Base-by-base conservation (phyloP, 2,888 invertebrate genomes). In the Trichogramma dendrolimi region DNA sequence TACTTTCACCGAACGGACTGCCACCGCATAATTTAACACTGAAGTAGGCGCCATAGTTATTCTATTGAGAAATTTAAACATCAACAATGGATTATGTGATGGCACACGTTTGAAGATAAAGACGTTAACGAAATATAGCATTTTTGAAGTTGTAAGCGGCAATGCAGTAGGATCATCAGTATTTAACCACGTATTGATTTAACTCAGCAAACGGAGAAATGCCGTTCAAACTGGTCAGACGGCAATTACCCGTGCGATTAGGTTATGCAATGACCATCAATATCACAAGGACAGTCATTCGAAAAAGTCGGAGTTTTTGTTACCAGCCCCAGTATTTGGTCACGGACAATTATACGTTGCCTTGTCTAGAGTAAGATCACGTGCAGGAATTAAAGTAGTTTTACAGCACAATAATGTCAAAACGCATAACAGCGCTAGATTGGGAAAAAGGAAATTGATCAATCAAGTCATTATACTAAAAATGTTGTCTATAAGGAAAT, bases 331-430 rank as follows among this genome's bases (percentile, higher is more conserved):
- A 61, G 71, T 73, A 65, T 76, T 76, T 68, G 72, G 72, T 50
- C 73, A 77, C 66, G 73, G 75, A 38, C 74, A 76, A 68, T 67
- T 75, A 60, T 76, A 77, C 65, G 75, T 77, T 10, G 75, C 73
- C 10, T 72, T 71, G 65, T 73, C 72, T 14, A 62, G 73, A 42
- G 70, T 68, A 7, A 67, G 67, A 40, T 14, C 14, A 14, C 14
- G 14, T 14, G 14, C 14, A 14, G 14, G 14, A 14, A 14, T 14
- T 14, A 14, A 14, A 14, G 14, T 14, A 14, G 14, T 14, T 14
- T 14, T 14, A 14, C 14, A 14, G 14, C 14, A 14, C 14, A 14
- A 14, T 14, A 14, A 14, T 14, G 14, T 14, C 2, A 14, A 14
- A 14, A 14, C 14, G 14, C 14, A 14, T 14, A 14, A 14, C 14